Evolutionary conservation across 2,113 vertebrate genomes (phyloP), one percentile per base, ranked within the genome.

Genomic region (Heterotilapia buettikoferi): DNA sequence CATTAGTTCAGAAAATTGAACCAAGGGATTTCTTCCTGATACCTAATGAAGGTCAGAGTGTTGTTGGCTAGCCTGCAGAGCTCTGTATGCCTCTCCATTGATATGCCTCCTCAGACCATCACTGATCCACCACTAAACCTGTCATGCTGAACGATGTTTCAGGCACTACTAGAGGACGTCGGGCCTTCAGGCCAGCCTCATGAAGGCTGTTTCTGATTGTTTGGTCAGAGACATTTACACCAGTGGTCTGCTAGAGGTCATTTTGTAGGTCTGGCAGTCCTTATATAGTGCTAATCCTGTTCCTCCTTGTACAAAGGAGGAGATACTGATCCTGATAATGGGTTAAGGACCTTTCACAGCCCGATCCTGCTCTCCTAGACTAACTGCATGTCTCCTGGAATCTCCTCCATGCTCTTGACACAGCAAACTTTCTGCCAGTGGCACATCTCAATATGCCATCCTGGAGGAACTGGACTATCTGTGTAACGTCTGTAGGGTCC

Each of bases 111-210:
- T 63, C 59, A 63, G 31, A 63, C 31, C 59, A 63, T 63, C 59
- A 63, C 31, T 12, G 31, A 63, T n/a, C 33, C 61, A 66, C 61
- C 61, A 38, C 61, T 66, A 66, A 66, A 66, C 18, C 18, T 38
- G 10, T 0, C 18, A n/a, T 66, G 33, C 61, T 66, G 18, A 66
- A 66, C 1, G 0, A 66, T 8, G 33, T 66, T 66, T 36, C 31
- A 66, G 6, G 18, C 6, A 36, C 18, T 12, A 66, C 61, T 7
- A 5, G 33, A 66, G 61, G 6, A 38, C 0, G 3, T 66, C 0
- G 33, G 61, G 61, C 33, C 33, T n/a, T 38, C 61, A 38, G 9
- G 36, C 36, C 36, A 38, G 36, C 36, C 36, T 38, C 10, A 66
- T n/a, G 61, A 66, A 66, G 2, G 10, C 18, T 66, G 33, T 38